A percentile compares a stretch with the other conserved stretches of the same genome.
Conservation (phyloP, 2,888 invertebrate genomes). For the Crepidodera aurea region DNA sequence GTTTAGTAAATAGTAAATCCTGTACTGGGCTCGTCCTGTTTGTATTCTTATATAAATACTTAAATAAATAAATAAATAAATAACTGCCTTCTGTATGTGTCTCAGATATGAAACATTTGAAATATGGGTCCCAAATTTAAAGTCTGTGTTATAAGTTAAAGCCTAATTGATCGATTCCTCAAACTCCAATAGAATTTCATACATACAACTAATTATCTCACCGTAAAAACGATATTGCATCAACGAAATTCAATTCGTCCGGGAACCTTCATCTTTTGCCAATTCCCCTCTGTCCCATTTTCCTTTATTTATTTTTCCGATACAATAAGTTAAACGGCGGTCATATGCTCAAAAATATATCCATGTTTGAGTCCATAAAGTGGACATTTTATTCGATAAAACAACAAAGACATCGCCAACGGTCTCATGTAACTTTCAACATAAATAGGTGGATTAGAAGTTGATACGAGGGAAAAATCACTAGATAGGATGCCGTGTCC, state of each 20-base stretch:
- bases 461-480: conserved; percentile 44
- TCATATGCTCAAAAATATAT: conserved; percentile 42
- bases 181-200: no score
- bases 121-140: no score
- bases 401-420: conserved; percentile 44
- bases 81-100: no score
- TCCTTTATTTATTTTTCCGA: conserved; percentile 28
- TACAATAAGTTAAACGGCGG: conserved; percentile 38
- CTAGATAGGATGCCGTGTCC: conserved; percentile 43
- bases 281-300: conserved; percentile 18
- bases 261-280: conserved; percentile 14
- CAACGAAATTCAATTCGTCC: conserved; percentile 18
- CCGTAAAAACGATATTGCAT: no score
- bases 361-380: conserved; percentile 47
- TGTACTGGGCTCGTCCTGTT: no score
- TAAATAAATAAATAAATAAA: no score
- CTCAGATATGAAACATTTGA: no score
- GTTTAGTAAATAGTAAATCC: no score
- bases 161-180: no score
- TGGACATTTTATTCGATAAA: conserved; percentile 47
- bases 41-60: no score
- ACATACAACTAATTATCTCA: no score
- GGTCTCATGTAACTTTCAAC: conserved; percentile 50
- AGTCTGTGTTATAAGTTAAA: no score
- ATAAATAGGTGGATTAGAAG: conserved; percentile 50